Conservation (phyloP, 2,797 vertebrate species). For the Myotis vivesi region DNA sequence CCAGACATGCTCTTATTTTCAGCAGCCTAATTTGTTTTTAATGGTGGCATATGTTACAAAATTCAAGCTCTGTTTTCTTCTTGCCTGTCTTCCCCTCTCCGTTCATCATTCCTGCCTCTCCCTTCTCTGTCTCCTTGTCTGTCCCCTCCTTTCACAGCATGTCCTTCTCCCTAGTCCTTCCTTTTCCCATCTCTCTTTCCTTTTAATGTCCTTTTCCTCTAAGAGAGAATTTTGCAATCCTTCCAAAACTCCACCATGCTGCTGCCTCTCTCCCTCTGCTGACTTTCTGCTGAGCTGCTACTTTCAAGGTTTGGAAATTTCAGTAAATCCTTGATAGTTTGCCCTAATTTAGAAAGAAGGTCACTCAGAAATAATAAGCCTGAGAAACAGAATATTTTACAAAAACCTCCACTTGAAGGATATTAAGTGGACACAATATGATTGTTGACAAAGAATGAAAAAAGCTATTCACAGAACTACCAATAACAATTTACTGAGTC, state of each 20-base stretch:
- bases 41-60: not conserved
- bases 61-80: not conserved
- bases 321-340: conserved; percentile 55
- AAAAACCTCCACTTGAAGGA: conserved; percentile 53
- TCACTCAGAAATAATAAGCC: conserved; percentile 69
- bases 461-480: conserved; percentile 55
- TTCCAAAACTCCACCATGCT: not conserved
- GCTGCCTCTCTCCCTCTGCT: not conserved
- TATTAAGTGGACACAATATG: conserved; percentile 59
- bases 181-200: not conserved
- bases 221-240: not conserved
- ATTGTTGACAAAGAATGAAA: conserved; percentile 66
- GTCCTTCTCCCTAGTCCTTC: not conserved
- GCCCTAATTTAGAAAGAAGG: conserved; percentile 54
- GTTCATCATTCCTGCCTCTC: not conserved
- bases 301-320: conserved; percentile 59
- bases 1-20: conserved; percentile 7
- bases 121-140: not conserved
- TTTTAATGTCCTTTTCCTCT: not conserved
- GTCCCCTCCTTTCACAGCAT: not conserved
- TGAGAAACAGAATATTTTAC: conserved; percentile 58
- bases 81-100: not conserved
- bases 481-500: conserved; percentile 63
- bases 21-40: not conserved
- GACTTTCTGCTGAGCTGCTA: conserved; percentile 50